Percentiles rank a stretch among this genome's conserved stretches.
These are phyloP conservation scores for Montipora foliosa DNA, from an alignment of 64 coral and sea anemone species.

Conservation along the genomic window DNA sequence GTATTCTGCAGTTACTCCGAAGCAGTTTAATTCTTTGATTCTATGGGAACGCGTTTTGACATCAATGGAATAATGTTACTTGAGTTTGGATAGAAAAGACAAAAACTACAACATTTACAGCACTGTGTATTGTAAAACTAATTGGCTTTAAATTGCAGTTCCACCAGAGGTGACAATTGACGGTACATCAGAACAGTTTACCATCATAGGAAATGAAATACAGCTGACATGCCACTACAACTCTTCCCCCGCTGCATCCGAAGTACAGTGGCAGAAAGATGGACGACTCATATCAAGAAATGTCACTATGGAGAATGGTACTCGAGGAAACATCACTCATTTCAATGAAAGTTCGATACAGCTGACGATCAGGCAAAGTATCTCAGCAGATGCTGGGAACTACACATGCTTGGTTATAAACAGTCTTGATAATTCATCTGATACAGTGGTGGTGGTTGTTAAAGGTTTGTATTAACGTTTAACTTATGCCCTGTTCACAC, in stretches of 20 bases:
- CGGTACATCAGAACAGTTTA: neutral
- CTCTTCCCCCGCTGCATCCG: neutral
- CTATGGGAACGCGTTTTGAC: no score
- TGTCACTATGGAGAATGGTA: neutral
- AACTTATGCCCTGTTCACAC: no score
- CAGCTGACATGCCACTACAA: slow-evolving; percentile 21
- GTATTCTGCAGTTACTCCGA: no score
- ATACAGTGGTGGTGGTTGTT: neutral
- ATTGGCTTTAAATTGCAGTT: neutral
- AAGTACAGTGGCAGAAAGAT: slow-evolving; percentile 13
- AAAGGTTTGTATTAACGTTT: slow-evolving; percentile 8
- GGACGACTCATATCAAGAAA: neutral
- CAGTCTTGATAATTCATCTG: neutral
- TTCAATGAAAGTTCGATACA: slow-evolving; percentile 14
- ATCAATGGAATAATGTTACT: no score
- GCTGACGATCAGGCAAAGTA: neutral
- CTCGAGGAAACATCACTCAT: neutral
- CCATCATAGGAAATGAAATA: neutral
- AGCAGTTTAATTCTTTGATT: no score
- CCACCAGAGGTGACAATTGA: slow-evolving; percentile 6
- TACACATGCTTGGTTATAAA: slow-evolving; percentile 21
- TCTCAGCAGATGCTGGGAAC: neutral
- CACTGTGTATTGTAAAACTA: no score
- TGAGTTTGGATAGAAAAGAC: no score
- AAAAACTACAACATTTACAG: no score